Conservation (phyloP, 2,888 invertebrate species). For the Dendrolimus houi region DNA sequence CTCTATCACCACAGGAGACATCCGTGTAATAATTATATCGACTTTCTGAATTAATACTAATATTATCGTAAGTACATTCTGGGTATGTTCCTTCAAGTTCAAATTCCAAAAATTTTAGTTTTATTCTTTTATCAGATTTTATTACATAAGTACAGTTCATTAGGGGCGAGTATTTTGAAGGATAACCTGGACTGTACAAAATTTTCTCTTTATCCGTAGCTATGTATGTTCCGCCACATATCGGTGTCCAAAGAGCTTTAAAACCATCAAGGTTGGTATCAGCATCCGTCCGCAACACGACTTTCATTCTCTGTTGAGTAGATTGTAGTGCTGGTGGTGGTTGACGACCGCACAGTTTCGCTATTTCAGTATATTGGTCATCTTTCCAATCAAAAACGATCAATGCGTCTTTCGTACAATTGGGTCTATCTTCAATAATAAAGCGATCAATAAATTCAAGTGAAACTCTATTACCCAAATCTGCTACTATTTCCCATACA, state of each 20-base stretch:
- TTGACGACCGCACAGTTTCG: constrained; percentile 81
- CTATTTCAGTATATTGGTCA: constrained; percentile 69
- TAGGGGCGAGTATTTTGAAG: constrained; percentile 74
- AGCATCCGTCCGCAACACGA: constrained; percentile 83
- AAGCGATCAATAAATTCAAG: constrained; percentile 83
- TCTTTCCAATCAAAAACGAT: constrained; percentile 77
- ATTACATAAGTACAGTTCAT: constrained; percentile 82
- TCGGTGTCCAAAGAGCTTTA: constrained; percentile 77
- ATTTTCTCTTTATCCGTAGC: constrained; percentile 65
- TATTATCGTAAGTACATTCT: constrained; percentile 68
- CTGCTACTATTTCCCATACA: constrained; percentile 82
- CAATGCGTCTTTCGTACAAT: constrained; percentile 86
- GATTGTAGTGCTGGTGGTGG: constrained; percentile 76
- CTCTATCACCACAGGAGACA: constrained; percentile 36
- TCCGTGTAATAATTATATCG: constrained; percentile 18
- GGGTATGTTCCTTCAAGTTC: constrained; percentile 53
- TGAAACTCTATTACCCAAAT: constrained; percentile 80
- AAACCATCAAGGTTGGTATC: constrained; percentile 84
- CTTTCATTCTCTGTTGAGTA: constrained; percentile 78
- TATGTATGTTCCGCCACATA: constrained; percentile 83
- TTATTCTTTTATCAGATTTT: constrained; percentile 52
- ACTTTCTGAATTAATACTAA: constrained; percentile 50
- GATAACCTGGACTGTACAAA: constrained; percentile 87
- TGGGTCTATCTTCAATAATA: constrained; percentile 80
- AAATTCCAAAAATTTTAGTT: constrained; percentile 79